Base-by-base conservation (phyloP, 2,113 vertebrate genomes). In the Bagarius yarrelli region DNA sequence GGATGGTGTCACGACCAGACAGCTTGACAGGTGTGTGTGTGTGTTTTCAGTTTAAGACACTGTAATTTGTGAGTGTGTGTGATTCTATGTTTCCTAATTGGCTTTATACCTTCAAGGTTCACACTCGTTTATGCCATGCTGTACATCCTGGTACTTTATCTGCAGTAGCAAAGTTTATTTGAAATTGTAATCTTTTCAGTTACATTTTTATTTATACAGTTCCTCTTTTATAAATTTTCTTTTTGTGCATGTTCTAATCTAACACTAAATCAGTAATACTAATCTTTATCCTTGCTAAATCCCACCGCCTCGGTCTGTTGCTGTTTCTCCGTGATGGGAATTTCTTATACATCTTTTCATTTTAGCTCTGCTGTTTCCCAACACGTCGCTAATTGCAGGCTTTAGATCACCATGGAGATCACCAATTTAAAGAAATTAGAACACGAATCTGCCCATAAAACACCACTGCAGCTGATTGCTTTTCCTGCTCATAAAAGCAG, bases 11-110 rank as follows among this genome's bases (percentile, higher is more conserved):
- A 3, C 64, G 57, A 2, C 79, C 83, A 4, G 83, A 84, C 66
- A 81, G 69, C 79, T n/a, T 84, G 32, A 44, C 79, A 69, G 83
- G 83, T 84, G 30, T 36, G 72, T 71, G 6, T 82, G 16, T 61
- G 23, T 70, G 25, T 44, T 55, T 78, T 5, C 52, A 61, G 64
- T 30, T 23, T 5, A 36, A 36, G 34, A 4, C 61, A 14, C 12
- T 67, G 1, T 0, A 0, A 9, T 69, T 44, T 76, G 13, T 44
- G 50, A 18, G 60, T 36, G 14, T 56, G n/a, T 27, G 19, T 36
- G 32, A 52, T 70, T 16, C 18, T 34, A 8, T 70, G 36, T 69
- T 53, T 67, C 16, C 19, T 66, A 36, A 19, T 36, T 4, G 30
- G 30, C 5, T 34, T 66, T 1, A 40, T 67, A 3, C 34, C 40